These are phyloP conservation scores for Holcopasites calliopsidis DNA, from an alignment of 1,140 invertebrate species.

Conservation along the genomic window DNA sequence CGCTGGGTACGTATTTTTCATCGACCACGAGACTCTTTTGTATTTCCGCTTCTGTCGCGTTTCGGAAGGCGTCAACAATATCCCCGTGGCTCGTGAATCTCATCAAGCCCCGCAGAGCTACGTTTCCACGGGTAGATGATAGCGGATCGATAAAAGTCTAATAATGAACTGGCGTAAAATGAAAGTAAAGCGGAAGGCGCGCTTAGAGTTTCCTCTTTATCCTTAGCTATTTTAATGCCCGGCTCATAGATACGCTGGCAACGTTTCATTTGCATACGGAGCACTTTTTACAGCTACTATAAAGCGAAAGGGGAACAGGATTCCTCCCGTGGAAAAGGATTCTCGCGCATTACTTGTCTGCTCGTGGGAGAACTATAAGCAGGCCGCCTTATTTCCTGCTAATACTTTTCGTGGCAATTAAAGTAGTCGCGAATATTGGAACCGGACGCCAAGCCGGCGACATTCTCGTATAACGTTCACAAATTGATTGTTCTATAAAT, in stretches of 20 bases:
- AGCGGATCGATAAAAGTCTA: slow-evolving; percentile 41
- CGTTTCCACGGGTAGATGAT: background rate
- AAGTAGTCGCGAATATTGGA: slow-evolving; percentile 6
- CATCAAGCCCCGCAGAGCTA: background rate
- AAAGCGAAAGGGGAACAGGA: background rate
- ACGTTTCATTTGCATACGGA: slow-evolving; percentile 58
- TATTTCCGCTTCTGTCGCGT: background rate
- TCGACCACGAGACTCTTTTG: slow-evolving; percentile 33
- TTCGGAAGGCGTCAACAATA: background rate
- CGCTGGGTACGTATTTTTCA: background rate
- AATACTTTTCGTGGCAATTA: no score
- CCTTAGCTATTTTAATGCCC: slow-evolving; percentile 19
- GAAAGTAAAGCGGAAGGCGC: slow-evolving; percentile 10
- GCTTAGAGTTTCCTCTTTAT: slow-evolving; percentile 37
- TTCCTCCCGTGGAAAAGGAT: no score
- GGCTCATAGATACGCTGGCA: slow-evolving; percentile 24
- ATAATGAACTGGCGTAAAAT: slow-evolving; percentile 27
- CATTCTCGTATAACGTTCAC: background rate
- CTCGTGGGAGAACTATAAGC: no score
- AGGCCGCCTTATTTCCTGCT: no score
- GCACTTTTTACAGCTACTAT: slow-evolving; percentile 19
- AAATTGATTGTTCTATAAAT: slow-evolving; percentile 19
- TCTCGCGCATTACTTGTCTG: no score
- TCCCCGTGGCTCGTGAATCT: background rate
- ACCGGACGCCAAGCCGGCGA: background rate